Base-by-base conservation (phyloP, 2,797 vertebrate genomes). In the Sebastes flavidus region DNA sequence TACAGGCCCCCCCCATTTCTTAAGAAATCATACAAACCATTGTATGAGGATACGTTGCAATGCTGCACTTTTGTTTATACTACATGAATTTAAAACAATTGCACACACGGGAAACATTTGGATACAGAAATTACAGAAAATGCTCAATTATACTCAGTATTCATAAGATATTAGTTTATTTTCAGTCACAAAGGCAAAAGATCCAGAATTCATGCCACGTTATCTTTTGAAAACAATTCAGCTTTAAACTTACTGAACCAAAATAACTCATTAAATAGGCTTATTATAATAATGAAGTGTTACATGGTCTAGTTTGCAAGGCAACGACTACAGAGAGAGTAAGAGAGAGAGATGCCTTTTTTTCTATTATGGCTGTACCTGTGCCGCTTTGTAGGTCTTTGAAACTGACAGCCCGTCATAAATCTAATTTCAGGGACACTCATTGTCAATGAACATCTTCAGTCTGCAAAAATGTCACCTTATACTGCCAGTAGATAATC, bases 351-450 rank as follows among this genome's bases (percentile, higher is more conserved):
- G 49, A 46, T 52, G 38, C 30, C 70, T 65, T 79, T 65, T 65
- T 79, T 52, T 46, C 59, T 59, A 46, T 86, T 65, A 78, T 29
- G 52, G 7, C 38, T 63, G 56, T 60, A 87, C 82, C 72, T 61
- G 74, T 79, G 68, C 86, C 74, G 54, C 61, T 80, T 72, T 46
- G 63, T 38, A 73, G 80, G 78, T 88, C 81, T 90, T 82, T 85
- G 80, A 87, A 89, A 88, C 42, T 89, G 88, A 90, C 89, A 91
- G 74, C 78, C 72, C 75, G 77, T 92, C 89, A 93, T 87, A 91
- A 90, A 92, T 92, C 88, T 93, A 83, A 92, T 94, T 92, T 90
- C 86, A 88, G 86, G 79, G 81, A 89, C 86, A 77, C 69, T 90
- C 42, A 65, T 68, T 73, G 72, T 88, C 84, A 89, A 90, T 83